Conservation (phyloP, 2,797 vertebrate genomes). For the Sciurus carolinensis region DNA sequence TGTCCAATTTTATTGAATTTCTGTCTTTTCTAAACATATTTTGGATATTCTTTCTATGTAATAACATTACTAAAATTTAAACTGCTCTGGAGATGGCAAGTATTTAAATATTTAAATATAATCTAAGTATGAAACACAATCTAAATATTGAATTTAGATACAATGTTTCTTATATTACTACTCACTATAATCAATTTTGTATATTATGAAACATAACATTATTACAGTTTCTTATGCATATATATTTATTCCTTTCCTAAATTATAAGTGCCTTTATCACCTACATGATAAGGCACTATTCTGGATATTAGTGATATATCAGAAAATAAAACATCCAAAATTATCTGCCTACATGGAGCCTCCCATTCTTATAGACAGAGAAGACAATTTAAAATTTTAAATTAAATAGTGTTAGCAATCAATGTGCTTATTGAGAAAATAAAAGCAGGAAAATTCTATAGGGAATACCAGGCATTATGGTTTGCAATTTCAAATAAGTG, state of each 20-base stretch:
- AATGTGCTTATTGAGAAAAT: background rate
- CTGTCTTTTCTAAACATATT: background rate
- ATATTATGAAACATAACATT: background rate
- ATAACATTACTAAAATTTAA: background rate
- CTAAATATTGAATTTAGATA: background rate
- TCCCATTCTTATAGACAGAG: background rate
- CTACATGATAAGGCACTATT: background rate
- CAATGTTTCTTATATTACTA: background rate
- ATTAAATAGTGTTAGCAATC: background rate
- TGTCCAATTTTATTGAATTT: background rate
- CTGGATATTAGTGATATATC: background rate
- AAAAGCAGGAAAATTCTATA: background rate
- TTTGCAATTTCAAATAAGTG: background rate
- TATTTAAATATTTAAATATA: slow-evolving; percentile 37
- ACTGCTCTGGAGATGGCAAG: background rate
- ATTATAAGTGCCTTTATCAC: background rate
- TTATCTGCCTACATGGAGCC: background rate
- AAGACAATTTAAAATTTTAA: background rate
- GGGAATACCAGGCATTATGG: background rate
- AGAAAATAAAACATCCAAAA: background rate
- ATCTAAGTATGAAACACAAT: background rate
- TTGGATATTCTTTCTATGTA: background rate
- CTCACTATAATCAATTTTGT: background rate
- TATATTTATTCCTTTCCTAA: background rate
- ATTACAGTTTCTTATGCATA: background rate